Evolutionary conservation across 1,140 invertebrate genomes (phyloP).

Genomic region (Magallana ariakensis): DNA sequence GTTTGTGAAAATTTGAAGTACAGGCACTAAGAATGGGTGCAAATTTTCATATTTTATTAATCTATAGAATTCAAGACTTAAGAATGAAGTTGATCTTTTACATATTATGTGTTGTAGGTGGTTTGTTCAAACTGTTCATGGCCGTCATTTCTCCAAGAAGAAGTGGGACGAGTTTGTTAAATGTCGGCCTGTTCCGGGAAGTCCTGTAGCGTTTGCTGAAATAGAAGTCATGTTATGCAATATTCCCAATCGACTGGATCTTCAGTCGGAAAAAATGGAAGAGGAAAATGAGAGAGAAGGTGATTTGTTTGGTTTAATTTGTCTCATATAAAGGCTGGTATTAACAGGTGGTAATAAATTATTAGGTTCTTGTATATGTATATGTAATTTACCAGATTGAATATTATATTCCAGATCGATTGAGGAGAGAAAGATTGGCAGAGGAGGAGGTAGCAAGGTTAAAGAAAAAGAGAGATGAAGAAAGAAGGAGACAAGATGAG

Average conservation of each 20-base stretch:
- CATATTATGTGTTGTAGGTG: conserved; percentile 64
- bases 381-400: too few relatives aligned
- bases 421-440: conserved; percentile 61
- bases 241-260: conserved; percentile 68
- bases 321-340: not conserved
- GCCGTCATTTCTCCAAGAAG: conserved; percentile 70
- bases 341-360: not conserved
- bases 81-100: not conserved
- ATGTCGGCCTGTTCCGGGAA: conserved; percentile 69
- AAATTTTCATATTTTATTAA: too few relatives aligned
- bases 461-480: conserved; percentile 65
- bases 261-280: conserved; percentile 66
- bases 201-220: conserved; percentile 73
- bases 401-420: conserved; percentile 56
- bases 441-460: conserved; percentile 66
- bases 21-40: too few relatives aligned
- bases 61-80: too few relatives aligned
- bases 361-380: not conserved
- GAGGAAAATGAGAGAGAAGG: conserved; percentile 70
- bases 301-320: conserved; percentile 22
- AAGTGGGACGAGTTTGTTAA: conserved; percentile 74
- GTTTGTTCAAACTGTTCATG: conserved; percentile 76
- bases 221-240: conserved; percentile 77
- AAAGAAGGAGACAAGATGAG: conserved; percentile 66
- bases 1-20: too few relatives aligned